Base-by-base conservation (phyloP, 2,113 vertebrate species). In the Burhinus bistriatus region DNA sequence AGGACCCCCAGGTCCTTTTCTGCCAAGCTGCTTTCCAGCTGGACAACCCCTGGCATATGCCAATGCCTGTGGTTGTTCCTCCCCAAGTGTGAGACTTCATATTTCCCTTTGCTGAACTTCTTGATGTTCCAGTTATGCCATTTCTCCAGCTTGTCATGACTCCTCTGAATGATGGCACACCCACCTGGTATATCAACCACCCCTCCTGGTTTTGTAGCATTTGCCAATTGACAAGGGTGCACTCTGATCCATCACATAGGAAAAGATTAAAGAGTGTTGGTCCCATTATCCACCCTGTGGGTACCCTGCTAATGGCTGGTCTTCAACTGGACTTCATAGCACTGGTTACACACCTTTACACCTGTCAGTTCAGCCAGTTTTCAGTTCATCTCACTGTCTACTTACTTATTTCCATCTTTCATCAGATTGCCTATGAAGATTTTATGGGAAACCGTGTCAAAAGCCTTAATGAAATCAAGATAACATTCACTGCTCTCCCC, bases 231-330 rank as follows among this genome's bases (percentile, higher is more conserved):
- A 20, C 8, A 9, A 21, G 10, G 23, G 4, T 29, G 20, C 15
- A 69, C 20, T 64, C 54, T 59, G 23, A 59, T 3, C 18, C 14
- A 42, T 26, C 0, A 3, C 15, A 4, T 9, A 30, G 17, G 3
- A 64, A 68, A 34, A 66, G 2, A 2, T 47, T 42, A 20, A 42
- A 69, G 22, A 44, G 6, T 68, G 44, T 5, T 64, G 22, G 11
- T 4, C 15, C 8, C 5, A 44, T 0, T 25, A 58, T 8, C 11
- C 6, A 69, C 4, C 5, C 11, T 0, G 0, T 12, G 8, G 7
- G 12, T 40, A 54, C 8, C 17, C 19, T 8, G 1, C 3, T 75
- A 30, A 13, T 26, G 9, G 3, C 17, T 40, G 11, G 27, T 45
- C 45, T 70, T 70, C 51, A 65, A 0, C 12, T 49, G 44, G 38